phyloP scores from a whole-genome alignment of 2,113 vertebrate species.

The Ia io region DNA sequence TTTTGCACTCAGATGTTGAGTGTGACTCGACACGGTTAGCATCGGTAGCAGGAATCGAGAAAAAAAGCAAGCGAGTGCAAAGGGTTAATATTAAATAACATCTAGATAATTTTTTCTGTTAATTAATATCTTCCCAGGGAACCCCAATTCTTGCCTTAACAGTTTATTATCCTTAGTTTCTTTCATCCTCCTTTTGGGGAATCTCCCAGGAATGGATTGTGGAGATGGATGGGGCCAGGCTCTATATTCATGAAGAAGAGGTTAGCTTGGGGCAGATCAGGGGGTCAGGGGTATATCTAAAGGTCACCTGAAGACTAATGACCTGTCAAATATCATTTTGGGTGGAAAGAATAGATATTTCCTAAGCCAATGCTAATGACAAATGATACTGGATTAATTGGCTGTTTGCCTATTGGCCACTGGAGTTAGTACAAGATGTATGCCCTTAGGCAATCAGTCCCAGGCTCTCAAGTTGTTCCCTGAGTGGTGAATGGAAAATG shows the following conservation, averaged over 20 bases:
- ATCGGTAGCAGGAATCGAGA: too few species aligned
- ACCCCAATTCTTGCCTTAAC: not conserved
- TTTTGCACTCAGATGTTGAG: too few species aligned
- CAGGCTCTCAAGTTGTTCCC: not conserved
- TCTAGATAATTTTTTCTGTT: not conserved
- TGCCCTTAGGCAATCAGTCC: not conserved
- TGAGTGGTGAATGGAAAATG: not conserved
- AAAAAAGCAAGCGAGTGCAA: too few species aligned
- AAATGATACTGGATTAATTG: not conserved
- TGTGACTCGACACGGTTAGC: too few species aligned
- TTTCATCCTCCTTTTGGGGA: not conserved
- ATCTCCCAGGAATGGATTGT: not conserved
- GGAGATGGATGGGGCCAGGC: not conserved
- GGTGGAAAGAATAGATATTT: not conserved
- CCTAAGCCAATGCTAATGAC: not conserved
- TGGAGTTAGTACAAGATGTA: not conserved
- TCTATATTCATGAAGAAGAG: not conserved
- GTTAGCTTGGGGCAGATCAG: not conserved
- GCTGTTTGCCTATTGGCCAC: not conserved
- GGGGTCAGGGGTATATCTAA: not conserved
- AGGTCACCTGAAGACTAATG: not conserved
- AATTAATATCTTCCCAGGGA: not conserved
- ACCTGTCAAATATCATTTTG: not conserved
- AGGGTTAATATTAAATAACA: not conserved
- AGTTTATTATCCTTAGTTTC: not conserved